Evolutionary conservation across 2,888 invertebrate species (phyloP).

Genomic region (Cantharis lateralis): DNA sequence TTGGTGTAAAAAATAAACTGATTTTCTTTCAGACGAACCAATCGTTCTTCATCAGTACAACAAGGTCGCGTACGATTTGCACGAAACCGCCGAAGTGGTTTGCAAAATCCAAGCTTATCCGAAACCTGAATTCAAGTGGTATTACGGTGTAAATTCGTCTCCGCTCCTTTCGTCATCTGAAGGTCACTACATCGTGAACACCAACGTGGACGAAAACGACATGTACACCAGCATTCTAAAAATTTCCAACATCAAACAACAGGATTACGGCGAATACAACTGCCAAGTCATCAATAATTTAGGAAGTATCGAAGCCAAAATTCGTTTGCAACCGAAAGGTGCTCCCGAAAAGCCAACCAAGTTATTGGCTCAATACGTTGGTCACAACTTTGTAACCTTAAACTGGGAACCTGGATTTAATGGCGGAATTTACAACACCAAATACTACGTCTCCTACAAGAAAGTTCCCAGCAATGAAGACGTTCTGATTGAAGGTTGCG

Average conservation of each 20-base stretch:
- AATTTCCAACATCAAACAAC: slow-evolving; percentile 74
- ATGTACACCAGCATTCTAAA: slow-evolving; percentile 79
- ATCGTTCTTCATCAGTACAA: slow-evolving; percentile 83
- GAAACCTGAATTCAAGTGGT: slow-evolving; percentile 92
- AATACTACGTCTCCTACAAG: slow-evolving; percentile 84
- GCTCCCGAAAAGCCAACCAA: slow-evolving; percentile 83
- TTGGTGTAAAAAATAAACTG: neutral
- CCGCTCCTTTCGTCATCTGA: slow-evolving; percentile 79
- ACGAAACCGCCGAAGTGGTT: slow-evolving; percentile 83
- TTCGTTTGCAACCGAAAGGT: slow-evolving; percentile 83
- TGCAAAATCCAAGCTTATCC: slow-evolving; percentile 92
- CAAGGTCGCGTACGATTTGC: slow-evolving; percentile 85
- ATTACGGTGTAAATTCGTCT: slow-evolving; percentile 74
- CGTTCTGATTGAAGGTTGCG: slow-evolving; percentile 66
- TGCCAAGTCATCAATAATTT: slow-evolving; percentile 85
- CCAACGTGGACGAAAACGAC: slow-evolving; percentile 81
- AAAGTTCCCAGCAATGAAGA: slow-evolving; percentile 68
- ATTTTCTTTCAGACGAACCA: slow-evolving; percentile 69
- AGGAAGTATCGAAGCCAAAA: slow-evolving; percentile 76
- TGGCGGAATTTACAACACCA: slow-evolving; percentile 84
- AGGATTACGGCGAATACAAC: slow-evolving; percentile 90
- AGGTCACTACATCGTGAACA: slow-evolving; percentile 84
- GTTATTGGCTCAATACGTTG: slow-evolving; percentile 72
- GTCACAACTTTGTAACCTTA: slow-evolving; percentile 78
- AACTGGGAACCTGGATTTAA: slow-evolving; percentile 91